Evolutionary conservation across 2,888 invertebrate genomes (phyloP).

Genomic region (Caenorhabditis sp.): DNA sequence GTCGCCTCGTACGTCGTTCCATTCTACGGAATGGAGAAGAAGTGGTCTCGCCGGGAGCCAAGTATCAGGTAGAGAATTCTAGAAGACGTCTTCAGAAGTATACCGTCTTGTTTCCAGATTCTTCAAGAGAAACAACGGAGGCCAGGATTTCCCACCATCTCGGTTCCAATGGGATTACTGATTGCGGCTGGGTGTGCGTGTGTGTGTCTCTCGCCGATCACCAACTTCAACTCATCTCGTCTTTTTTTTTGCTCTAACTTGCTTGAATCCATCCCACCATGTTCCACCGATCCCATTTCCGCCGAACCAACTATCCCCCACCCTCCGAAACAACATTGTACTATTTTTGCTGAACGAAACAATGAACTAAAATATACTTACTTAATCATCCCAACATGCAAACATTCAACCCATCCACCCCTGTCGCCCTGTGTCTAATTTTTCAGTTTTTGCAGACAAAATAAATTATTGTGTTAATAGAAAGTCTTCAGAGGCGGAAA

Average conservation of each 20-base stretch:
- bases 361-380: not conserved
- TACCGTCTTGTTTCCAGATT: constrained; percentile 40
- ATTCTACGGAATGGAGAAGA: constrained; percentile 68
- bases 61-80: constrained; percentile 61
- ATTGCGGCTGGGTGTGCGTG: constrained; percentile 1
- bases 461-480: constrained; percentile 14
- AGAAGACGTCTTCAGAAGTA: not conserved
- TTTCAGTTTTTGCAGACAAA: constrained; percentile 6
- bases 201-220: not conserved
- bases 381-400: not conserved
- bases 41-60: constrained; percentile 67
- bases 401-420: not conserved
- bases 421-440: constrained; percentile 10
- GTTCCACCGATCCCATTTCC: constrained; percentile 35
- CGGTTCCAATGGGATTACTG: constrained; percentile 56
- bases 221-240: constrained; percentile 13
- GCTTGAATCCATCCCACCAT: constrained; percentile 14
- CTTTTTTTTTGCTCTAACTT: not conserved
- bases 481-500: no score
- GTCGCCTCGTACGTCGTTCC: constrained; percentile 51
- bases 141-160: constrained; percentile 36
- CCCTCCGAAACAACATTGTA: not conserved
- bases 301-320: constrained; percentile 34
- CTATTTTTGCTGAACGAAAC: constrained; percentile 29
- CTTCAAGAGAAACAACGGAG: constrained; percentile 62